Conservation (phyloP, 2,797 vertebrate genomes). For the Dicrostonyx torquatus region DNA sequence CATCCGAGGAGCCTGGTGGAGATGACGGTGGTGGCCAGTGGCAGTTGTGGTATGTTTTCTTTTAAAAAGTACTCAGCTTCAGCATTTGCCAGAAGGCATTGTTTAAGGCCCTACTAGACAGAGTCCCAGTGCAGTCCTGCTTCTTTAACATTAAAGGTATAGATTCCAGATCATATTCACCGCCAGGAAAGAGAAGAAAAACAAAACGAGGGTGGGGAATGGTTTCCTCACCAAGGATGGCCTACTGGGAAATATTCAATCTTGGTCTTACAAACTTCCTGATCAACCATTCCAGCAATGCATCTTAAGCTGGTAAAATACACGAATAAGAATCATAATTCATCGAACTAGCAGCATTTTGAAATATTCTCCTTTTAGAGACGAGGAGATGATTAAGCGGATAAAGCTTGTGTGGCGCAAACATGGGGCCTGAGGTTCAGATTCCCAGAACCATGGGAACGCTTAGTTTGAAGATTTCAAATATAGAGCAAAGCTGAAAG, state of each 20-base stretch:
- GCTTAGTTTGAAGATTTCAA: not conserved
- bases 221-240: not conserved
- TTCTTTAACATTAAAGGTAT: slow-evolving; percentile 30
- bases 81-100: slow-evolving; percentile 54
- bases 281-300: not conserved
- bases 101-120: slow-evolving; percentile 37
- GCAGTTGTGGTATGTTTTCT: slow-evolving; percentile 60
- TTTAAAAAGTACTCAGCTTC: slow-evolving; percentile 71
- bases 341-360: not conserved
- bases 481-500: slow-evolving; percentile 11
- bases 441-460: not conserved
- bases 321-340: not conserved
- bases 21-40: slow-evolving; percentile 20
- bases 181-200: not conserved
- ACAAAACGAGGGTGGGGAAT: not conserved
- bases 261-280: not conserved
- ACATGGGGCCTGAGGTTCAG: not conserved
- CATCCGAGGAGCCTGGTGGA: slow-evolving; percentile 47
- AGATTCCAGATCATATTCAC: slow-evolving; percentile 8
- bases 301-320: slow-evolving; percentile 24
- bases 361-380: not conserved
- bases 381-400: not conserved
- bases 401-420: not conserved
- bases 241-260: not conserved
- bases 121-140: not conserved